Evolutionary conservation across 2,888 invertebrate species (phyloP).

Genomic region (Mimumesa dahlbomi): DNA sequence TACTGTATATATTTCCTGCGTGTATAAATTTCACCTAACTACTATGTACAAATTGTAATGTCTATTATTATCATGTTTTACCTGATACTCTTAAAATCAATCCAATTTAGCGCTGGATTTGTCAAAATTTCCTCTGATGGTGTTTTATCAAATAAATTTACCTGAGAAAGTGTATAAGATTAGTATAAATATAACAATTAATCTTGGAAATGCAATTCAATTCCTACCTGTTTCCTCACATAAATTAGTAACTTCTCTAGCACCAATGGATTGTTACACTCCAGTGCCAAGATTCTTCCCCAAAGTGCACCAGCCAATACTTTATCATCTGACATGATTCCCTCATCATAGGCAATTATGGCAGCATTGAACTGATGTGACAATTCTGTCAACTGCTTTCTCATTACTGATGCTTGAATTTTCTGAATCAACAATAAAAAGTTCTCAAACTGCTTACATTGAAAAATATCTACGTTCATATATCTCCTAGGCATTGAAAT

Average conservation of each 20-base stretch:
- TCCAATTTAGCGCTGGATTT: constrained; percentile 38
- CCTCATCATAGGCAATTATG: constrained; percentile 93
- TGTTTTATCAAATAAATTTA: constrained; percentile 60
- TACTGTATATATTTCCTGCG: too few species aligned
- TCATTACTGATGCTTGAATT: constrained; percentile 84
- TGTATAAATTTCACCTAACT: too few species aligned
- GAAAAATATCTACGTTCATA: not conserved
- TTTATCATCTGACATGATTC: constrained; percentile 88
- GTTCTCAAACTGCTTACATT: not conserved
- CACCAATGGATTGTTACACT: constrained; percentile 84
- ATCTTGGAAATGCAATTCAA: not conserved
- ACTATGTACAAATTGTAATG: constrained; percentile 40
- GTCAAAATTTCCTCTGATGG: constrained; percentile 45
- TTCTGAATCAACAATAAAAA: constrained; percentile 81
- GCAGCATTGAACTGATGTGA: constrained; percentile 92
- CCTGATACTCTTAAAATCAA: constrained; percentile 73
- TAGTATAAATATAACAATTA: not conserved
- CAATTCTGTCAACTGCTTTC: constrained; percentile 85
- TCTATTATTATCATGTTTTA: constrained; percentile 32
- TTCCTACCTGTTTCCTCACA: constrained; percentile 83
- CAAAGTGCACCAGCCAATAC: constrained; percentile 91
- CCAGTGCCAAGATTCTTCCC: constrained; percentile 89
- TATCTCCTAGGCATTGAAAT: constrained; percentile 11
- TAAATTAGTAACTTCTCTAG: constrained; percentile 88
- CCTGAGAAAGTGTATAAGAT: constrained; percentile 51